Base-by-base conservation (phyloP, 2,113 vertebrate species). In the Tragelaphus imberbis region DNA sequence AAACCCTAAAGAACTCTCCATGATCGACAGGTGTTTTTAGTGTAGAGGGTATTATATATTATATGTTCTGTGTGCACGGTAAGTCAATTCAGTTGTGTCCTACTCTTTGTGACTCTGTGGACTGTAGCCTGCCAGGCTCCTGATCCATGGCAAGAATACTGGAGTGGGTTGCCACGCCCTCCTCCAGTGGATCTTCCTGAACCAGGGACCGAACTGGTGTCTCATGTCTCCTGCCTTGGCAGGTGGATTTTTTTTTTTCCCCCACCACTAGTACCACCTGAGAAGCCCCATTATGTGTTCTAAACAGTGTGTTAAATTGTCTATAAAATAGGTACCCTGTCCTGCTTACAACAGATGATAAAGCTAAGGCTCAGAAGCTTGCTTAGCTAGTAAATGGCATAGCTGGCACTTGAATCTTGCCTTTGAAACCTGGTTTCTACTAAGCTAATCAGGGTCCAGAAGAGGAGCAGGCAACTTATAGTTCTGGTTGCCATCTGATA, bases 61-160 rank as follows among this genome's bases (percentile, higher is more conserved):
- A 3, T n/a, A 3, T 44, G 36, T 65, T 58, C 16, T 23, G 40
- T 0, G 0, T 44, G 71, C 71, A 2, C 0, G 0, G 36, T 40
- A 14, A 44, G 71, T 77, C 40, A 44, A 1, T 77, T 77, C 71
- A 14, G 71, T 27, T 27, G 12, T 77, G 40, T 44, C 40, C 6
- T 40, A 7, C 71, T 77, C 28, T 27, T 14, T 27, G 71, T 77
- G 36, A 77, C 40, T 44, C 23, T 44, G 3, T 77, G 36, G 71
- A 27, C 36, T 27, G 36, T 44, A 25, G 71, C 71, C 71, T 44
- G 40, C 21, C 71, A 27, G 21, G 71, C 71, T 77, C 71, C 23
- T 44, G 11, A 44, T 44, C 36, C 71, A 33, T 14, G 23, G 71
- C 71, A 77, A 77, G 71, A 27, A 14, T 44, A 13, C 71, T 25